phyloP scores from a whole-genome alignment of 2,113 vertebrate genomes.

The Onychostoma macrolepis region DNA sequence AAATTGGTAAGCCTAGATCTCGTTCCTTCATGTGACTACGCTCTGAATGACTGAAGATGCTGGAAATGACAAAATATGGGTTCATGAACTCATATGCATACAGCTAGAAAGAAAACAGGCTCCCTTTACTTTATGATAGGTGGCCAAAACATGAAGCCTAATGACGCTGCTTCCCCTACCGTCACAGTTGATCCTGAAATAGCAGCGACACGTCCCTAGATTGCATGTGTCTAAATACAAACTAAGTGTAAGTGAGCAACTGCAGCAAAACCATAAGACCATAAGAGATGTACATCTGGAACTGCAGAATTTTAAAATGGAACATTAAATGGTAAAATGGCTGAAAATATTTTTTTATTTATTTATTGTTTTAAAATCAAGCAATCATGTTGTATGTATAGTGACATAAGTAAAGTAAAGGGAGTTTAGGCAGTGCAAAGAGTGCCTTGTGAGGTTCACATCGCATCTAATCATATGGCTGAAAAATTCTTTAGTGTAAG shows the following conservation, averaged over 20 bases:
- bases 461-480: slow-evolving; percentile 17
- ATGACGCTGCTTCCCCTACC: slow-evolving; percentile 2
- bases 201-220: slow-evolving; percentile 49
- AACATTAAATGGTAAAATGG: neutral
- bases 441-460: slow-evolving; percentile 17
- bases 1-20: neutral
- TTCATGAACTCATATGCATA: neutral
- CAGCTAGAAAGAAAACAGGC: neutral
- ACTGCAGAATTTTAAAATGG: neutral
- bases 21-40: neutral
- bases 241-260: slow-evolving; percentile 27
- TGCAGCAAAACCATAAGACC: slow-evolving; percentile 28
- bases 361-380: too few relatives aligned
- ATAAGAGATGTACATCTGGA: neutral
- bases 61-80: neutral
- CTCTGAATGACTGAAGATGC: neutral
- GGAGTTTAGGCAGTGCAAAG: slow-evolving; percentile 37
- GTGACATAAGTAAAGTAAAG: slow-evolving; percentile 4
- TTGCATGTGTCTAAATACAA: slow-evolving; percentile 29
- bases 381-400: neutral
- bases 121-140: neutral
- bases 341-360: too few relatives aligned
- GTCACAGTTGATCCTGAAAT: slow-evolving; percentile 42
- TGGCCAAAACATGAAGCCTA: neutral
- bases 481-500: neutral